Percentiles rank a stretch among this genome's conserved stretches.
phyloP scores from a whole-genome alignment of 2,113 vertebrate species.

The Calypte anna region DNA sequence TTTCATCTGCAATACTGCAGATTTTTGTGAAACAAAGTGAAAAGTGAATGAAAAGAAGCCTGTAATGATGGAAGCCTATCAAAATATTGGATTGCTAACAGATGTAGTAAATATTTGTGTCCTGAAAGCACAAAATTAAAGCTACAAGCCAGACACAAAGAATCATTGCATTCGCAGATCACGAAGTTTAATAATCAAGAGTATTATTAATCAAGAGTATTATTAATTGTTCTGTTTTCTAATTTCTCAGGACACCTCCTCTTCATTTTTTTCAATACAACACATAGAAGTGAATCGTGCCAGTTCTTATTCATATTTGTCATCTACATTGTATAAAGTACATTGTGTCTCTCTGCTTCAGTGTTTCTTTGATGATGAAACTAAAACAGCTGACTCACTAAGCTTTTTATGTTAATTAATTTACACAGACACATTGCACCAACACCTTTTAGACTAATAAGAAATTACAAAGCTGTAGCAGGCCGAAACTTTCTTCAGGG shows the following conservation, averaged over 20 bases:
- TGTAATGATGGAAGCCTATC: neutral
- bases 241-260: neutral
- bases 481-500: too few species aligned
- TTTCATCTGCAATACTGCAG: neutral
- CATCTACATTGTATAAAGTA: neutral
- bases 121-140: neutral
- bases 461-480: neutral
- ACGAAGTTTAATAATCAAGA: neutral
- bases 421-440: neutral
- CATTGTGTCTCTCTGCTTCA: neutral
- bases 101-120: neutral
- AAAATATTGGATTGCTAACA: neutral
- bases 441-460: neutral
- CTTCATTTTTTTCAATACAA: neutral
- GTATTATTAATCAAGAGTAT: neutral
- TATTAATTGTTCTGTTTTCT: neutral
- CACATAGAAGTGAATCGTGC: neutral
- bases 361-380: neutral
- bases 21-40: neutral
- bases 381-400: neutral
- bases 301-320: neutral
- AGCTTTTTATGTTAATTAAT: neutral
- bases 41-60: neutral
- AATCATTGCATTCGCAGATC: neutral
- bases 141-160: neutral